phyloP scores from a whole-genome alignment of 1,140 invertebrate species.

The Rhopalosiphum padi region DNA sequence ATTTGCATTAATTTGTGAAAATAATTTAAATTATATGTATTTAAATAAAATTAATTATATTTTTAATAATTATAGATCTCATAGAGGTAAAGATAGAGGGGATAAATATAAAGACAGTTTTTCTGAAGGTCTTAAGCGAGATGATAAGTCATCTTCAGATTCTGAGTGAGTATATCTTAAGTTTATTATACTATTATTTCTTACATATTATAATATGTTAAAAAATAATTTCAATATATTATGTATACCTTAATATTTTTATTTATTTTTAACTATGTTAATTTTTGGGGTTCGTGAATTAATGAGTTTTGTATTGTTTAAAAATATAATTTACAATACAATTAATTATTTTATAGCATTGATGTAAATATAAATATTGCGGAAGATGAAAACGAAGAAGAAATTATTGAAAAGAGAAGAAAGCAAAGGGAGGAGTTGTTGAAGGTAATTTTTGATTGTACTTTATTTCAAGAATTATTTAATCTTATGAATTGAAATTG shows the following conservation, averaged over 20 bases:
- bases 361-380: conserved; percentile 76
- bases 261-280: neutral
- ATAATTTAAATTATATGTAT: neutral
- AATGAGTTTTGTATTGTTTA: neutral
- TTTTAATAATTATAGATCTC: conserved; percentile 40
- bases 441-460: conserved; percentile 69
- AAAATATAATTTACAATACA: neutral
- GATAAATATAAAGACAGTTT: conserved; percentile 82
- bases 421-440: conserved; percentile 89
- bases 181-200: neutral
- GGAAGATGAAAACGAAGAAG: conserved; percentile 94
- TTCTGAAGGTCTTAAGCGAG: conserved; percentile 79
- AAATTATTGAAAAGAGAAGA: conserved; percentile 88
- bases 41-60: neutral
- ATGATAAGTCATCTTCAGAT: conserved; percentile 70
- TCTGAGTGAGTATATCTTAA: conserved; percentile 67
- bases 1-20: conserved; percentile 30
- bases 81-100: conserved; percentile 58
- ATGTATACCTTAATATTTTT: neutral
- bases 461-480: neutral
- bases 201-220: neutral
- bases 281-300: conserved; percentile 45
- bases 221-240: neutral
- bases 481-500: neutral
- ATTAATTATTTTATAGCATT: conserved; percentile 61